Conservation (phyloP, 2,113 vertebrate species). For the Sinosuthora webbiana region DNA sequence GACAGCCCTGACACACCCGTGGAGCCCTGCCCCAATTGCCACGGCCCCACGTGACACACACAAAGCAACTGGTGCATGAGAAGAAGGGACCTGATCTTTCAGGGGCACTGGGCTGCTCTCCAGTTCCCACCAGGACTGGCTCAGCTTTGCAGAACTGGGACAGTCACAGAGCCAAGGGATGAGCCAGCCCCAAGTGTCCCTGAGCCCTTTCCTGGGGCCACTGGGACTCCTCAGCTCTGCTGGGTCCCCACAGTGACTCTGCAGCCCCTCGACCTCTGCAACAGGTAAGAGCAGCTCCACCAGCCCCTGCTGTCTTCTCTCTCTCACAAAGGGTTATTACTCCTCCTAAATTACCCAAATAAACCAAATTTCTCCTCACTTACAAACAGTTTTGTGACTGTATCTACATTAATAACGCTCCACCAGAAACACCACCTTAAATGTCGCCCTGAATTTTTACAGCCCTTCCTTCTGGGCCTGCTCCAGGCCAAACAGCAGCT, state of each 20-base stretch:
- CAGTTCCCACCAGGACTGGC: background rate
- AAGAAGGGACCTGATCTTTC: background rate
- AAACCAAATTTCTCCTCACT: background rate
- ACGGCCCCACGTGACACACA: background rate
- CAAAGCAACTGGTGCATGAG: background rate
- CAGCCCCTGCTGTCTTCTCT: background rate
- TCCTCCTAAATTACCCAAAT: background rate
- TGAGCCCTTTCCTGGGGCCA: background rate
- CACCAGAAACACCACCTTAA: background rate
- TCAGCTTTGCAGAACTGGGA: background rate
- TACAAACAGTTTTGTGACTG: background rate
- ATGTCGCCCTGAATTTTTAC: background rate
- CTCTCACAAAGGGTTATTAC: background rate
- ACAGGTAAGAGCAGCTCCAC: background rate
- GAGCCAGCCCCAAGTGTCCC: rapidly evolving
- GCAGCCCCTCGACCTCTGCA: rapidly evolving
- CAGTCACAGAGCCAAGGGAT: background rate
- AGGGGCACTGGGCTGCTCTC: background rate
- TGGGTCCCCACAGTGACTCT: background rate
- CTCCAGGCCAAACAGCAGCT: background rate
- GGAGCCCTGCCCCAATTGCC: background rate
- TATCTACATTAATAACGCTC: rapidly evolving
- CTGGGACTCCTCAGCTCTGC: background rate
- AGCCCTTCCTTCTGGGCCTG: background rate
- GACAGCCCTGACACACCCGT: background rate